Evolutionary conservation across 2,888 invertebrate genomes (phyloP).

Genomic region (Catocala fraxini): DNA sequence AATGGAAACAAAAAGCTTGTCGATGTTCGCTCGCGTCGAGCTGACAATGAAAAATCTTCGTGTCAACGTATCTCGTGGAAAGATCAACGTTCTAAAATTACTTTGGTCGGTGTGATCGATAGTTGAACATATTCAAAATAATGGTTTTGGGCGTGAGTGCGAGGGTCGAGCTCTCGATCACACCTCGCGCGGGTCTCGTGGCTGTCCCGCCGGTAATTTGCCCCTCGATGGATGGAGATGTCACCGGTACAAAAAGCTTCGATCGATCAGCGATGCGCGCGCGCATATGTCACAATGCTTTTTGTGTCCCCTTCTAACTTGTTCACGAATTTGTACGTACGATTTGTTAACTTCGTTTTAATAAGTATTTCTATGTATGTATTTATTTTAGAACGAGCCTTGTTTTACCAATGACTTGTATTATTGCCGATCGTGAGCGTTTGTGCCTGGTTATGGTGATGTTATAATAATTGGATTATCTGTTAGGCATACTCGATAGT

Average conservation of each 20-base stretch:
- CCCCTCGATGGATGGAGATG: constrained; percentile 83
- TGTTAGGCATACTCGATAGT: too few relatives aligned
- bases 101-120: constrained; percentile 74
- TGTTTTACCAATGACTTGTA: too few relatives aligned
- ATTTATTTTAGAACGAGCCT: too few relatives aligned
- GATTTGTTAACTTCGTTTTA: constrained; percentile 27
- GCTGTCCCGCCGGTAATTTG: constrained; percentile 76
- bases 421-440: too few relatives aligned
- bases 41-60: constrained; percentile 67
- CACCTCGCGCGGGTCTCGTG: constrained; percentile 72
- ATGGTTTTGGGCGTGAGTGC: constrained; percentile 62
- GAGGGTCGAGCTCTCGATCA: constrained; percentile 75
- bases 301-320: constrained; percentile 46
- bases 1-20: constrained; percentile 26
- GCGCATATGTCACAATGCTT: constrained; percentile 67
- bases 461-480: too few relatives aligned
- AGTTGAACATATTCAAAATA: constrained; percentile 78
- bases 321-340: constrained; percentile 36
- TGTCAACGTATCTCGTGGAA: constrained; percentile 52
- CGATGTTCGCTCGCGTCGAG: constrained; percentile 31
- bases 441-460: too few relatives aligned
- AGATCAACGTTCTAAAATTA: constrained; percentile 68
- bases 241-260: constrained; percentile 84
- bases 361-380: neutral
- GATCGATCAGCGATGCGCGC: constrained; percentile 80